Percentiles rank a stretch among this genome's conserved stretches.
Evolutionary conservation across 2,888 invertebrate species (phyloP).

Genomic region (Bimastos eiseni): DNA sequence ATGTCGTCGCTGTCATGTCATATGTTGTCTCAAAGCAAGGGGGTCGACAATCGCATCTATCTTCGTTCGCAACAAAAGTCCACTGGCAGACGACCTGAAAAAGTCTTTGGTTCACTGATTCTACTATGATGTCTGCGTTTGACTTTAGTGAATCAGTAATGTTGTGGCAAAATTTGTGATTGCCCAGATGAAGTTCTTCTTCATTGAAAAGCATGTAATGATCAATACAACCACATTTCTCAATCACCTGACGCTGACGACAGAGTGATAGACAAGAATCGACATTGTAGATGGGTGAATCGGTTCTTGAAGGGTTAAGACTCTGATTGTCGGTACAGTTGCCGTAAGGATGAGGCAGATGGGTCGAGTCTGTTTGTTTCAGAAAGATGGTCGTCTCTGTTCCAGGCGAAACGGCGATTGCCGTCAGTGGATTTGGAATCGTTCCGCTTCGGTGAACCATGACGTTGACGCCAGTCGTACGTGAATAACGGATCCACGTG

Average conservation of each 20-base stretch:
- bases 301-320: background rate
- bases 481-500: background rate
- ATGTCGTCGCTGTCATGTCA: background rate
- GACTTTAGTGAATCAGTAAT: background rate
- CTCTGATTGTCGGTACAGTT: background rate
- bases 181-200: background rate
- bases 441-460: background rate
- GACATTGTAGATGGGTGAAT: background rate
- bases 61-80: background rate
- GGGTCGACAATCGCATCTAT: background rate
- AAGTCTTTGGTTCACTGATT: background rate
- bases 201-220: background rate
- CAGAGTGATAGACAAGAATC: background rate
- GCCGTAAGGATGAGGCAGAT: background rate
- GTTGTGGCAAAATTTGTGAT: background rate
- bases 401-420: background rate
- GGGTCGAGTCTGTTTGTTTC: background rate
- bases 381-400: background rate
- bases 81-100: background rate
- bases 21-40: background rate
- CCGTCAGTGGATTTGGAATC: background rate
- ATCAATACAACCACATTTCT: conserved; percentile 9
- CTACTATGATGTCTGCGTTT: background rate
- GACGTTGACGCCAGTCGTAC: background rate
- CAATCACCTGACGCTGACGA: conserved; percentile 3